Evolutionary conservation across 2,888 invertebrate species (phyloP).

Genomic region (Pammene aurita): DNA sequence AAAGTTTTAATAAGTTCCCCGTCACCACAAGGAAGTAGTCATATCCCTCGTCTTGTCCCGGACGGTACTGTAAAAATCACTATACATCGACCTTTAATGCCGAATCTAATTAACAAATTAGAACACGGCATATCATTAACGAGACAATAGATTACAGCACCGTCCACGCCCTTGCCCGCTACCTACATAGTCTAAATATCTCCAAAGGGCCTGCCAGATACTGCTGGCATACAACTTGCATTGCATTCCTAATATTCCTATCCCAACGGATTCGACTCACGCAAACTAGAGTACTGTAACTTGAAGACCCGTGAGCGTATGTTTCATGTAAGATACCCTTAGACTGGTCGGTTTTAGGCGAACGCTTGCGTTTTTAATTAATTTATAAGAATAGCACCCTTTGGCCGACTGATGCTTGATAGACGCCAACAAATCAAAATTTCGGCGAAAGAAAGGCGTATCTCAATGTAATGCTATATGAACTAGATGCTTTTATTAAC

Average conservation of each 20-base stretch:
- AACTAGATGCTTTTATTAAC: background rate
- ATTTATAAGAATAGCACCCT: background rate
- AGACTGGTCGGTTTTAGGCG: background rate
- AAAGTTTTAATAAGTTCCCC: no score
- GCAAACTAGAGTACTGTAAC: background rate
- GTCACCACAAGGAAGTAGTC: no score
- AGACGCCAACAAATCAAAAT: slow-evolving; percentile 60
- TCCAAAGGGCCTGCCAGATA: slow-evolving; percentile 69
- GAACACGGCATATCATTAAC: slow-evolving; percentile 16
- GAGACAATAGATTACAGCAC: slow-evolving; percentile 50
- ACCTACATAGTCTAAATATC: slow-evolving; percentile 58
- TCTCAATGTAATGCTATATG: background rate
- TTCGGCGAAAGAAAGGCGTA: slow-evolving; percentile 9
- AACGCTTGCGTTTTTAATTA: background rate
- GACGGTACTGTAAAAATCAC: no score
- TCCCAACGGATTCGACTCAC: background rate
- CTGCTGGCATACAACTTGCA: slow-evolving; percentile 64
- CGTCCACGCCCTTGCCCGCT: slow-evolving; percentile 62
- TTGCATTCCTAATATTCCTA: background rate
- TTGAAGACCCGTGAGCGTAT: background rate
- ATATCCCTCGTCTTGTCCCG: no score
- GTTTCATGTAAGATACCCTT: background rate
- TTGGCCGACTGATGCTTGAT: slow-evolving; percentile 59
- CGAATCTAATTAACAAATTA: slow-evolving; percentile 1
- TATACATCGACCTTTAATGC: background rate